A percentile compares a stretch with the other conserved stretches of the same genome.
Conservation (phyloP, 2,888 invertebrate species). For the Microplitis deprimator region DNA sequence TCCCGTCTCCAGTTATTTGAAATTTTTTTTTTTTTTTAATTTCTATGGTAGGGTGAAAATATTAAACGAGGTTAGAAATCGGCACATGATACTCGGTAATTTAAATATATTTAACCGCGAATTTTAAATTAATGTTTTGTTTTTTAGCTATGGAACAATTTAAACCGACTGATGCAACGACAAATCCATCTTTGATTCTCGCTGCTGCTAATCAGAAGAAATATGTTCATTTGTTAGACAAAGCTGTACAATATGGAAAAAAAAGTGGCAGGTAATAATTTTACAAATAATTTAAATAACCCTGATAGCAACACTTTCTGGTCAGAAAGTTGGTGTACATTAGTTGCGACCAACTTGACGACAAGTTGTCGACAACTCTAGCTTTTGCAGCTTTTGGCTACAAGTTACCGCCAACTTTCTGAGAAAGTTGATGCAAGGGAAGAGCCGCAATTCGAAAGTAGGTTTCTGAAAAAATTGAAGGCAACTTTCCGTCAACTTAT, state of each 20-base stretch:
- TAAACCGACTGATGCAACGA: slow-evolving; percentile 99
- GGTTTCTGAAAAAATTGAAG: no score
- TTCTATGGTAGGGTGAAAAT: neutral
- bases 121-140: slow-evolving; percentile 37
- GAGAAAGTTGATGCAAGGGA: no score
- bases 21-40: neutral
- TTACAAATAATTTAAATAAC: no score
- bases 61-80: neutral
- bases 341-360: no score
- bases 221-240: slow-evolving; percentile 89
- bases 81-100: neutral
- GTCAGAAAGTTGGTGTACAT: no score
- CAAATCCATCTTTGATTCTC: slow-evolving; percentile 97
- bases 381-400: no score
- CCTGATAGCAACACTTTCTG: no score
- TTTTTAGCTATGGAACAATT: slow-evolving; percentile 92
- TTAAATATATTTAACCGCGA: slow-evolving; percentile 26
- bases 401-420: no score
- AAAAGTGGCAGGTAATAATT: slow-evolving; percentile 75
- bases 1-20: neutral
- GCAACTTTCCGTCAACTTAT: no score
- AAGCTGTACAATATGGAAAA: slow-evolving; percentile 91
- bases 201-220: slow-evolving; percentile 95
- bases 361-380: no score
- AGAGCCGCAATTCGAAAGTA: no score